Evolutionary conservation across 2,888 invertebrate genomes (phyloP).

Genomic region (Caenorhabditis imperialis): DNA sequence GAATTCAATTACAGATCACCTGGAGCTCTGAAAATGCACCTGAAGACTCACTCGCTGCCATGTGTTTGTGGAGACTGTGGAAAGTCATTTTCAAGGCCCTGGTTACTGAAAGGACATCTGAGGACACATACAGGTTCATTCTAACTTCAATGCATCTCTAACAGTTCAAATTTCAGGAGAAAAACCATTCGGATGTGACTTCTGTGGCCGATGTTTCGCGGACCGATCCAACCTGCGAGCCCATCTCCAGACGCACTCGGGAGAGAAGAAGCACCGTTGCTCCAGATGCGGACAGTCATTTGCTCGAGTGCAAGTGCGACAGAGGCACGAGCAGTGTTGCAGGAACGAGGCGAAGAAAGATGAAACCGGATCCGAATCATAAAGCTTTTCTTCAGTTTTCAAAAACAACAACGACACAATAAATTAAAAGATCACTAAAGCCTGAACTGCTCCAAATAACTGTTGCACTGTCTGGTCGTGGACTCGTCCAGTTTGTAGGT

Average conservation of each 20-base stretch:
- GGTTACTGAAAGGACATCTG: slow-evolving; percentile 67
- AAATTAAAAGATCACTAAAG: slow-evolving; percentile 13
- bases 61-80: slow-evolving; percentile 63
- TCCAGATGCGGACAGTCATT: slow-evolving; percentile 53
- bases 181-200: slow-evolving; percentile 62
- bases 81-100: slow-evolving; percentile 64
- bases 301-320: slow-evolving; percentile 56
- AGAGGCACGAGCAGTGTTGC: slow-evolving; percentile 55
- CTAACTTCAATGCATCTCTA: background rate
- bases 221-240: slow-evolving; percentile 67
- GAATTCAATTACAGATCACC: slow-evolving; percentile 50
- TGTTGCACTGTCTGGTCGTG: slow-evolving; percentile 37
- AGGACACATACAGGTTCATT: slow-evolving; percentile 64
- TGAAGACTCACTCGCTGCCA: slow-evolving; percentile 66
- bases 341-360: slow-evolving; percentile 6
- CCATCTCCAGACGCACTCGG: slow-evolving; percentile 65
- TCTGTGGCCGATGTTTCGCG: slow-evolving; percentile 64
- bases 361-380: background rate
- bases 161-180: slow-evolving; percentile 67
- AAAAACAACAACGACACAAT: background rate
- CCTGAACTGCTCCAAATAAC: slow-evolving; percentile 41
- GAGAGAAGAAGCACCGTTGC: slow-evolving; percentile 59
- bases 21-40: slow-evolving; percentile 70
- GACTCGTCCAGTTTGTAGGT: slow-evolving; percentile 42
- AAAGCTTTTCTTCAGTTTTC: too few species aligned